Evolutionary conservation across 2,797 vertebrate species (phyloP), one percentile per base, ranked within the genome.

Genomic region (Arnoldichthys spilopterus): DNA sequence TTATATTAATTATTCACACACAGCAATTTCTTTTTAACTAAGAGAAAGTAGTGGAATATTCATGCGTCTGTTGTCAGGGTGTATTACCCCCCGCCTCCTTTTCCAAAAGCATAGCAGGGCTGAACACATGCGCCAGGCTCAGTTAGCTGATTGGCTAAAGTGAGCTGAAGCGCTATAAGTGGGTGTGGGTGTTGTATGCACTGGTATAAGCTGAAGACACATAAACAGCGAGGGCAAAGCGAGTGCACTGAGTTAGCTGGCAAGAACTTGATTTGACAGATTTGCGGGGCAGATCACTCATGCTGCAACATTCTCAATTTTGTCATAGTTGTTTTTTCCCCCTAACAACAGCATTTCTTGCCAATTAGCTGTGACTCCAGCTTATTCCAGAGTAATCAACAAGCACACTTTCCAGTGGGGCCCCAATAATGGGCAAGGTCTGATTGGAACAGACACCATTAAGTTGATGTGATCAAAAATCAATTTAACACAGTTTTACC

Each of bases 101-200:
- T 20, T 40, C 66, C 84, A 81, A 69, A 81, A 90, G 90, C 82
- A 84, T 78, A 90, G 86, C 85, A 81, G 72, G 80, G 77, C 83
- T 83, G 83, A 85, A 79, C 40, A 87, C 89, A 92, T 92, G 91
- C 87, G 70, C 30, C 87, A 92, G 85, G 85, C 71, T 88, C 88
- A 80, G 91, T 91, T 89, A 92, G 90, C 87, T 90, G 77, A 74
- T 34, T 82, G 56, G 70, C 26, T 68, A 84, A 75, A 71, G 40
- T 77, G 18, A 72, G 54, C 40, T 61, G 59, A 76, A 64, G 37
- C 70, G 61, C 43, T 64, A 66, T 28, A 40, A 54, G 43, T 53
- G 54, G 16, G 37, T 49, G 51, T n/a, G 18, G 47, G 24, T 74
- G 54, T 80, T 66, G 72, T 58, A 64, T 76, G 73, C 49, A 64